A percentile compares a stretch with the other conserved stretches of the same genome.
Evolutionary conservation across 2,888 invertebrate species (phyloP).

Genomic region (Drosophila birchii): DNA sequence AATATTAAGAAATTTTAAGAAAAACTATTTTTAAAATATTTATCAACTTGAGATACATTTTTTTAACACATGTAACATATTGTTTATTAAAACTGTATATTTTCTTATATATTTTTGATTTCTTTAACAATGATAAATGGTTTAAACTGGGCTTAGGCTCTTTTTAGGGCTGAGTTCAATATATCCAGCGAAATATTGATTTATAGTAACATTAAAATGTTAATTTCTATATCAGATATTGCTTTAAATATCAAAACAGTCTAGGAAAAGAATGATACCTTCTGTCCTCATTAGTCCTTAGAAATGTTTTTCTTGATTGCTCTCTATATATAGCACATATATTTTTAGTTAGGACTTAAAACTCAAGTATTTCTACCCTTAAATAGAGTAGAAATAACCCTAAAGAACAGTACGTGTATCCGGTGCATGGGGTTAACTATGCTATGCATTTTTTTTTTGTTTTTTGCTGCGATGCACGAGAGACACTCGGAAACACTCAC

Average conservation of each 20-base stretch:
- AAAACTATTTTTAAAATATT: too few species aligned
- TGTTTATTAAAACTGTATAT: too few species aligned
- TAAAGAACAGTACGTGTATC: neutral
- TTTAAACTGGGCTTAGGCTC: too few species aligned
- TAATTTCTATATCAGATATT: neutral
- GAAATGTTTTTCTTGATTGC: neutral
- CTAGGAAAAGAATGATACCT: too few species aligned
- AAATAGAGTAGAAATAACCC: neutral
- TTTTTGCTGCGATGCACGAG: conserved; percentile 1
- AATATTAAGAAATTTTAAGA: too few species aligned
- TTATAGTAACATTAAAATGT: neutral
- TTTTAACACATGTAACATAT: too few species aligned
- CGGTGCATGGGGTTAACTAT: conserved; percentile 6
- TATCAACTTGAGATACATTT: too few species aligned
- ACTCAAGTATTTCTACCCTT: neutral
- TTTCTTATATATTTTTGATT: too few species aligned
- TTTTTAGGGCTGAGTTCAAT: too few species aligned
- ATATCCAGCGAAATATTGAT: too few species aligned
- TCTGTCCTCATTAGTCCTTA: neutral
- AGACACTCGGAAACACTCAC: conserved; percentile 21
- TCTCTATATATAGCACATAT: too few species aligned
- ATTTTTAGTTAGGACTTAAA: neutral
- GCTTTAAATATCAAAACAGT: neutral
- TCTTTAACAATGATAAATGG: too few species aligned
- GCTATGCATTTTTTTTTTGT: neutral